Evolutionary conservation across 2,113 vertebrate species (phyloP).

Genomic region (Engraulis encrasicolus): DNA sequence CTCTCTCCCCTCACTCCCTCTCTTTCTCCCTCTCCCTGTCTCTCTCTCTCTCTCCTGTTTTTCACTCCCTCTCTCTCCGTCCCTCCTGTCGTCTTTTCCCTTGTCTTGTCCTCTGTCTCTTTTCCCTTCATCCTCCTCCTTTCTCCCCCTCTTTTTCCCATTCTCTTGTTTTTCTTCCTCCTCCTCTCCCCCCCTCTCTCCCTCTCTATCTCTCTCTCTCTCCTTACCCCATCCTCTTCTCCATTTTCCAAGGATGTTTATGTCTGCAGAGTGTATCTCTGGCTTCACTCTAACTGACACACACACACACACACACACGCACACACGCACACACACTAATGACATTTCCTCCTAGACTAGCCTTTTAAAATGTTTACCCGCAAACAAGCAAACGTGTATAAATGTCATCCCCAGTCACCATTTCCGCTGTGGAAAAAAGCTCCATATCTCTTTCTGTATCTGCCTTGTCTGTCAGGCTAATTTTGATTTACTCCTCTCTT

Average conservation of each 20-base stretch:
- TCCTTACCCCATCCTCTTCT: slow-evolving; percentile 15
- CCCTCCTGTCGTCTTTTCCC: too few relatives aligned
- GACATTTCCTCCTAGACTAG: slow-evolving; percentile 35
- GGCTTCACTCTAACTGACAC: background rate
- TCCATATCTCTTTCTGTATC: background rate
- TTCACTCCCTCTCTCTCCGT: too few relatives aligned
- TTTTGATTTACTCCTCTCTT: background rate
- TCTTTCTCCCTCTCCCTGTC: background rate
- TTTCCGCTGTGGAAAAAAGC: background rate
- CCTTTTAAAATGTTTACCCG: slow-evolving; percentile 39
- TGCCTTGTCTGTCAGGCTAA: background rate
- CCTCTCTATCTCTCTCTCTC: background rate
- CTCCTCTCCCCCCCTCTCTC: background rate
- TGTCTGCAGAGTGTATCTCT: slow-evolving; percentile 17
- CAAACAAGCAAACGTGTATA: slow-evolving; percentile 8
- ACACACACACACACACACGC: slow-evolving; percentile 67
- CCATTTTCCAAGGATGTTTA: slow-evolving; percentile 10
- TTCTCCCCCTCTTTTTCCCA: background rate
- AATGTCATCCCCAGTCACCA: slow-evolving; percentile 10
- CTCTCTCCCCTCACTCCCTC: slow-evolving; percentile 31
- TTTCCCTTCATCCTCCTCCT: background rate
- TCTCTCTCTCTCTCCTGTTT: background rate
- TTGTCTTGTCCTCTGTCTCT: background rate
- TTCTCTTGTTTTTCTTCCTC: background rate
- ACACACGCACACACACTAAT: slow-evolving; percentile 58